phyloP scores from a whole-genome alignment of 2,113 vertebrate species.

The Nothobranchius furzeri region DNA sequence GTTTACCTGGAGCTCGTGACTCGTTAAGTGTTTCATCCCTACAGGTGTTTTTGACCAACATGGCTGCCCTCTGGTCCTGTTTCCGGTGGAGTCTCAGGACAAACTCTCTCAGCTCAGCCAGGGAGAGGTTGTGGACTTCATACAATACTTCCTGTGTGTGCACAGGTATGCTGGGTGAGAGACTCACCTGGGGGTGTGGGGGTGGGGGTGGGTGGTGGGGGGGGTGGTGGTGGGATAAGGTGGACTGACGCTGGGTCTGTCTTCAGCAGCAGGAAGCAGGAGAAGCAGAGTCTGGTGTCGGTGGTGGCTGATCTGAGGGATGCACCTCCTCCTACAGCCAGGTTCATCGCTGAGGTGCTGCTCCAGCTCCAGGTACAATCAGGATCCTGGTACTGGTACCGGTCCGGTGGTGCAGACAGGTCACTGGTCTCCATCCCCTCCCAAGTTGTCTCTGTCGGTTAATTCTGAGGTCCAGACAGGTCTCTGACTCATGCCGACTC shows the following conservation, averaged over 20 bases:
- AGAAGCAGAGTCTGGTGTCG: slow-evolving; percentile 60
- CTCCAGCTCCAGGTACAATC: slow-evolving; percentile 70
- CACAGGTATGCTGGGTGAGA: slow-evolving; percentile 58
- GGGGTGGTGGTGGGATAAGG: no score
- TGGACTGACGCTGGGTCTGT: not conserved
- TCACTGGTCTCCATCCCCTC: no score
- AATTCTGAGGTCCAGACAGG: no score
- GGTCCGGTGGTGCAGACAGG: no score
- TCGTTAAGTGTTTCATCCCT: no score
- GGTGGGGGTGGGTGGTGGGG: no score
- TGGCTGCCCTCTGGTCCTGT: slow-evolving; percentile 75
- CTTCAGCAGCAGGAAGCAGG: slow-evolving; percentile 60
- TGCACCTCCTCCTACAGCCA: slow-evolving; percentile 18
- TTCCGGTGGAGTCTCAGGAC: slow-evolving; percentile 67
- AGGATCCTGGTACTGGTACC: no score
- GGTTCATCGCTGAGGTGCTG: slow-evolving; percentile 68
- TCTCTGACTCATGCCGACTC: no score
- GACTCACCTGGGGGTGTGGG: not conserved
- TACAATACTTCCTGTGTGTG: slow-evolving; percentile 71
- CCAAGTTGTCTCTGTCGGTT: no score
- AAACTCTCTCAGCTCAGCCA: slow-evolving; percentile 65
- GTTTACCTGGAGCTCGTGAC: no score
- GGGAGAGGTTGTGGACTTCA: slow-evolving; percentile 75
- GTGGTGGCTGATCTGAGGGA: slow-evolving; percentile 75
- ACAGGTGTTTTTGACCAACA: slow-evolving; percentile 78